phyloP scores from a whole-genome alignment of 2,113 vertebrate species.

The Ptychochromis oligacanthus region DNA sequence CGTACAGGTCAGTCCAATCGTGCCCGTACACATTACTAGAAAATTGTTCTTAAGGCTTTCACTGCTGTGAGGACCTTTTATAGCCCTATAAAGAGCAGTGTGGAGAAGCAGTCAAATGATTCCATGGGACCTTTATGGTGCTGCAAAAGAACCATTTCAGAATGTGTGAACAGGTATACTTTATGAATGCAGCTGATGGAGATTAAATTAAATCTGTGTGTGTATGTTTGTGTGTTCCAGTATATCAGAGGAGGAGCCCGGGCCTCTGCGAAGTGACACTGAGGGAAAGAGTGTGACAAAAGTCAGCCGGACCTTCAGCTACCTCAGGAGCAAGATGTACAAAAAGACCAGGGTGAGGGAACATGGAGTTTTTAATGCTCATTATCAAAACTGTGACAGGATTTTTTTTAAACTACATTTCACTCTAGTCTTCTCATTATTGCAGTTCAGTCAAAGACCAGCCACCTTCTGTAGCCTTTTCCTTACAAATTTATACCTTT shows the following conservation, averaged over 20 bases:
- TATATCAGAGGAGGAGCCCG: constrained; percentile 90
- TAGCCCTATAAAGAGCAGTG: constrained; percentile 25
- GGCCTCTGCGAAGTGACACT: constrained; percentile 82
- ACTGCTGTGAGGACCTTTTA: constrained; percentile 12
- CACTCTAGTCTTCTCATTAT: not conserved
- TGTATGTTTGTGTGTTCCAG: constrained; percentile 72
- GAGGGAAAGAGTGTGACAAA: constrained; percentile 88
- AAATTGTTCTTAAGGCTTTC: not conserved
- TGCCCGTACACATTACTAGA: not conserved
- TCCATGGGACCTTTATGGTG: constrained; percentile 1
- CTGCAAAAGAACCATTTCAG: constrained; percentile 7
- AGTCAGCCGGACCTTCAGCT: constrained; percentile 98
- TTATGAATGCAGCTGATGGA: constrained; percentile 12
- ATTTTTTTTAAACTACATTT: not conserved
- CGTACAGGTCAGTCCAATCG: constrained; percentile 85
- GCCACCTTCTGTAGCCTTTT: not conserved
- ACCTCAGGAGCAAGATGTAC: constrained; percentile 99
- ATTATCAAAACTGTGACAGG: not conserved
- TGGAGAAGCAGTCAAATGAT: not conserved
- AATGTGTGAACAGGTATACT: constrained; percentile 2
- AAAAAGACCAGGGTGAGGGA: constrained; percentile 91
- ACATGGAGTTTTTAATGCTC: not conserved
- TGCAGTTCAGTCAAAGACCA: not conserved
- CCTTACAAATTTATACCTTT: constrained; percentile 20
- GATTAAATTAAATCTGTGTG: constrained; percentile 1